phyloP scores from a whole-genome alignment of 2,888 invertebrate genomes.

The Synanthedon formicaeformis region DNA sequence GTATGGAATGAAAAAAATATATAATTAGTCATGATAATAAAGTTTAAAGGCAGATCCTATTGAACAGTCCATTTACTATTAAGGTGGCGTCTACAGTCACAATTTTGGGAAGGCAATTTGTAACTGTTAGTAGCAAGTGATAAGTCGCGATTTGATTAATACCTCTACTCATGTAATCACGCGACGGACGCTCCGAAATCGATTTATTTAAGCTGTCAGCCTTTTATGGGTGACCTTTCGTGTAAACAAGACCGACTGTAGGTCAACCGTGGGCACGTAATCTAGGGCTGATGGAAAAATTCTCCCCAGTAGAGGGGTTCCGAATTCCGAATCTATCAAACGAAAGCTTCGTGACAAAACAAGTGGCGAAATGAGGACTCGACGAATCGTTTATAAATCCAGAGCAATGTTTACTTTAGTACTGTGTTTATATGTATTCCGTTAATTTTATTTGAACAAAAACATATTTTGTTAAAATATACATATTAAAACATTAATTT shows the following conservation, averaged over 20 bases:
- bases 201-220: slow-evolving; percentile 29
- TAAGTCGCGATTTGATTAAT: slow-evolving; percentile 16
- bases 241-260: slow-evolving; percentile 26
- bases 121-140: not conserved
- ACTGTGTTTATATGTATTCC: too few relatives aligned
- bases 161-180: slow-evolving; percentile 7
- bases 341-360: too few relatives aligned
- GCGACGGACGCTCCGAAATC: slow-evolving; percentile 19
- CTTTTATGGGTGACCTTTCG: slow-evolving; percentile 27
- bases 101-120: not conserved
- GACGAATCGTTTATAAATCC: too few relatives aligned
- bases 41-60: too few relatives aligned
- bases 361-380: too few relatives aligned
- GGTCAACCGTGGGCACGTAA: slow-evolving; percentile 20
- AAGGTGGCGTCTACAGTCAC: not conserved
- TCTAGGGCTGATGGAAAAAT: slow-evolving; percentile 29
- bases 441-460: too few relatives aligned
- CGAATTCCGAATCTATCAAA: not conserved
- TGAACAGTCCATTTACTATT: too few relatives aligned
- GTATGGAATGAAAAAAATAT: too few relatives aligned
- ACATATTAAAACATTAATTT: too few relatives aligned
- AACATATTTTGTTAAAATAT: too few relatives aligned
- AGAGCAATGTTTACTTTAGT: too few relatives aligned
- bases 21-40: too few relatives aligned
- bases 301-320: slow-evolving; percentile 6